Base-by-base conservation (phyloP, 2,797 vertebrate genomes). In the Esox masquinongy region DNA sequence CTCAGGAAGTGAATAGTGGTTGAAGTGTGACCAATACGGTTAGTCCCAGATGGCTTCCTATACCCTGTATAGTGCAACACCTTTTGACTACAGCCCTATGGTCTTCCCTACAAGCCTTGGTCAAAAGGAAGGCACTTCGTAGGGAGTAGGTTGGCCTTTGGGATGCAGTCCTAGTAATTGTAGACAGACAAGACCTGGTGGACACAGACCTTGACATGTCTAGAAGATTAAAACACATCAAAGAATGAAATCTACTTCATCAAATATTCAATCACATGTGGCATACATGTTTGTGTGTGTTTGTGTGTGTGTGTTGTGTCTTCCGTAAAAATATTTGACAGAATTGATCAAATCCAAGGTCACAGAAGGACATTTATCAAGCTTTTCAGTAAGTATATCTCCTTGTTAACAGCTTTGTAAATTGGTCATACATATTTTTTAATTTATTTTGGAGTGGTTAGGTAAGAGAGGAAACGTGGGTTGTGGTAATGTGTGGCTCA, bases 191-290 rank as follows among this genome's bases (percentile, higher is more conserved):
- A 9, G 8, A 59, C 22, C 77, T 39, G 74, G 74, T 79, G 78
- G 68, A 77, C 76, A 71, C 78, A 73, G 70, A 70, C 80, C 75
- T 80, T 78, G 80, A 82, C 83, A 80, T 72, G 39, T 74, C 63
- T 77, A 26, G 31, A 75, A 79, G 77, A 85, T 80, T 80, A 79
- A 72, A 85, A 77, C 75, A 75, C 79, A 77, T 83, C 82, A 80
- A 68, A 74, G 72, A 76, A 24, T 19, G 9, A 36, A 77, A 9
- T 50, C 76, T 59, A 72, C 78, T 80, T 80, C 78, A 85, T 86
- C 76, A 83, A 86, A 80, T 80, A 83, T 88, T 80, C 70, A 70
- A 74, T 84, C 76, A 81, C n/a, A 70, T 61, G 22, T 61, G 22
- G n/a, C n/a, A 22, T 24, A 7, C n/a, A 9, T 56, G 53, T 6